Evolutionary conservation across 2,113 vertebrate species (phyloP).

Genomic region (Motacilla alba): DNA sequence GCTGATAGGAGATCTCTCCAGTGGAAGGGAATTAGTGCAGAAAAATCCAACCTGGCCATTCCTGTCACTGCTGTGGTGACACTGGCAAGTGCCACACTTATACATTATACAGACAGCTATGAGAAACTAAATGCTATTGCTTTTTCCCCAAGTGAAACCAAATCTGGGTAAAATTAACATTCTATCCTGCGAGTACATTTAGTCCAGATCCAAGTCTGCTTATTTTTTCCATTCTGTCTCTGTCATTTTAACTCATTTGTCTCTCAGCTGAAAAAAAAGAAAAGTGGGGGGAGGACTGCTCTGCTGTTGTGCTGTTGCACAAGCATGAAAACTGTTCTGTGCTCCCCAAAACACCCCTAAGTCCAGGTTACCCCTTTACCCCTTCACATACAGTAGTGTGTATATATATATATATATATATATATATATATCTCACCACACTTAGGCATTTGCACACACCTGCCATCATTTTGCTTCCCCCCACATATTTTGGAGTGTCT

Average conservation of each 20-base stretch:
- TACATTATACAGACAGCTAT: not conserved
- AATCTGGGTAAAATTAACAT: constrained; percentile 55
- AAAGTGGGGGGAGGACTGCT: not conserved
- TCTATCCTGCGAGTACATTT: not conserved
- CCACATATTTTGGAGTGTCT: not conserved
- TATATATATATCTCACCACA: too few relatives aligned
- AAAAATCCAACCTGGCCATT: not conserved
- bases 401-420: not conserved
- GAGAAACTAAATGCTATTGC: not conserved
- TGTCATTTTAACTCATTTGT: not conserved
- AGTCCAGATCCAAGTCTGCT: constrained; percentile 39
- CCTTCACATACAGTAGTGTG: not conserved
- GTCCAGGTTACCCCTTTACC: not conserved
- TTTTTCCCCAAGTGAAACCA: not conserved
- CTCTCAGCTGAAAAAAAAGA: not conserved
- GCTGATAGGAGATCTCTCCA: not conserved
- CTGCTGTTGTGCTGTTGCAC: not conserved
- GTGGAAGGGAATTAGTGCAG: not conserved
- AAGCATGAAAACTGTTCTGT: not conserved
- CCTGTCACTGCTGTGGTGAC: not conserved
- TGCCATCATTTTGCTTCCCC: not conserved
- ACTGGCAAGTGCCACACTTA: not conserved
- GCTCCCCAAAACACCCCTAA: not conserved
- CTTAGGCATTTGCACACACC: not conserved
- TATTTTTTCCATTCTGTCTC: constrained; percentile 41